A percentile compares a stretch with the other conserved stretches of the same genome.
These are phyloP conservation scores for Leptodactylus fuscus DNA, from an alignment of 2,113 vertebrate genomes.

Conservation along the genomic window DNA sequence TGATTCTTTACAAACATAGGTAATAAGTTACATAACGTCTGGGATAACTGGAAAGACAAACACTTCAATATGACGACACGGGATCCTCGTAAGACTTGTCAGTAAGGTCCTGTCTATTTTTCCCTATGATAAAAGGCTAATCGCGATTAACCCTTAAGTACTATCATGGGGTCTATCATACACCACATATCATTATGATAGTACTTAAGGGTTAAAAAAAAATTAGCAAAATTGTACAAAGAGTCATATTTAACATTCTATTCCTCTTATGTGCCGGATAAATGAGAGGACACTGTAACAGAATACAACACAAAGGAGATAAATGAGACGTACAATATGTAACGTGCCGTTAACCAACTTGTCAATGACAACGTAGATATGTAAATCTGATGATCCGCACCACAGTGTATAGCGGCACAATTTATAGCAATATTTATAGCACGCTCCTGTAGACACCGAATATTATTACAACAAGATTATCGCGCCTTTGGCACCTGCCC, in stretches of 20 bases:
- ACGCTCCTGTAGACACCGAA: slow-evolving; percentile 63
- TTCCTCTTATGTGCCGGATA: neutral
- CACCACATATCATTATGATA: too few relatives aligned
- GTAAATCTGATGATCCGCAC: neutral
- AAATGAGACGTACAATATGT: too few relatives aligned
- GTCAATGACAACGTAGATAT: neutral
- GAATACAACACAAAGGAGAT: neutral
- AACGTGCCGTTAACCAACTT: neutral
- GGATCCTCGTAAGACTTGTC: neutral
- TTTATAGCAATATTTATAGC: slow-evolving; percentile 6
- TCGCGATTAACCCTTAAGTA: neutral
- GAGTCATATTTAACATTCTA: slow-evolving; percentile 2
- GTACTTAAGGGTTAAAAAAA: too few relatives aligned
- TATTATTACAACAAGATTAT: slow-evolving; percentile 64
- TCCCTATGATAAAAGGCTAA: neutral
- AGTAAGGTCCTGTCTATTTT: neutral
- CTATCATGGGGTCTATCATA: too few relatives aligned
- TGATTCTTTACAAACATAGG: neutral
- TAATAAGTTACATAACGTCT: slow-evolving; percentile 38
- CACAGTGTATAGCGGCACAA: neutral
- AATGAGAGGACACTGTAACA: neutral
- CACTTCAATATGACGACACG: neutral
- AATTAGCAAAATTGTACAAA: neutral
- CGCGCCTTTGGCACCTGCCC: slow-evolving; percentile 66
- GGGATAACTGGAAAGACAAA: slow-evolving; percentile 19